Conservation (phyloP, 2,888 invertebrate genomes). For the Meandrusa payeni region DNA sequence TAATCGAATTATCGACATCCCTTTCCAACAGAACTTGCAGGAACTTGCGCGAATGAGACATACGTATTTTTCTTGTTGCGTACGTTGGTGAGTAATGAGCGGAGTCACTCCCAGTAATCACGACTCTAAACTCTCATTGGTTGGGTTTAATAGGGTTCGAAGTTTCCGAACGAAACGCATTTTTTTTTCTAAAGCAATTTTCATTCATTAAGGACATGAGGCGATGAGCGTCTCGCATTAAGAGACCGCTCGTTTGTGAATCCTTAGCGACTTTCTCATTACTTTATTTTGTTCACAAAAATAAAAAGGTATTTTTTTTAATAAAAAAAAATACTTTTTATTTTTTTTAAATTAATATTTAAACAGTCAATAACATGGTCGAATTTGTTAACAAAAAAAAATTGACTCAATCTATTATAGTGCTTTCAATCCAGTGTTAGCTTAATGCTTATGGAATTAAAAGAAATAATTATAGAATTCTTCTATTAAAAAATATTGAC, state of each 20-base stretch:
- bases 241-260: constrained; percentile 35
- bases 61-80: constrained; percentile 31
- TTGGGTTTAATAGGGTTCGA: constrained; percentile 56
- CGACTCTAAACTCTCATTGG: constrained; percentile 57
- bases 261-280: constrained; percentile 35
- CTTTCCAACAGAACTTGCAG: constrained; percentile 27
- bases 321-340: neutral
- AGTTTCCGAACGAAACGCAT: constrained; percentile 52
- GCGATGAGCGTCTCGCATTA: constrained; percentile 38
- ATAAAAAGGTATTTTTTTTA: neutral
- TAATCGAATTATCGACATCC: constrained; percentile 41
- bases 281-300: no score
- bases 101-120: constrained; percentile 74
- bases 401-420: no score
- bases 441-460: no score
- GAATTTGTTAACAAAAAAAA: no score
- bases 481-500: no score
- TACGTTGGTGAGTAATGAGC: constrained; percentile 62
- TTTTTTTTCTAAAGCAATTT: constrained; percentile 57
- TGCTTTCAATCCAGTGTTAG: no score
- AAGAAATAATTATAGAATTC: no score
- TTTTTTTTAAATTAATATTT: no score
- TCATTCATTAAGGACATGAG: constrained; percentile 54
- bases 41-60: constrained; percentile 39
- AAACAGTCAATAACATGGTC: no score